phyloP scores from a whole-genome alignment of 2,888 invertebrate species.

The Odontocolon sp. region DNA sequence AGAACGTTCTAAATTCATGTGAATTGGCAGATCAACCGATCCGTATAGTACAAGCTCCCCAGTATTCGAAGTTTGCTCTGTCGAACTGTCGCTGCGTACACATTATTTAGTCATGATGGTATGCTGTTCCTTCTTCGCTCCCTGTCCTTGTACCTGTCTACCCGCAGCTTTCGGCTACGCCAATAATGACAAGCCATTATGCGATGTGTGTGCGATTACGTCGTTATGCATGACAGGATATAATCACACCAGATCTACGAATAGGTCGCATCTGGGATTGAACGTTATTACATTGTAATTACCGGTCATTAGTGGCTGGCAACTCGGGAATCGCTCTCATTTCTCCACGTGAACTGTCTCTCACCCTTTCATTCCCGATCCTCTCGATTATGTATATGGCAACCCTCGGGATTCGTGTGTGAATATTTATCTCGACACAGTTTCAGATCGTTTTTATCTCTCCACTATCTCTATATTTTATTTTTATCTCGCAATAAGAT shows the following conservation, averaged over 20 bases:
- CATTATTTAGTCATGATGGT: too few species aligned
- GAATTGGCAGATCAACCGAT: slow-evolving; percentile 3
- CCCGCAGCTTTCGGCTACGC: neutral
- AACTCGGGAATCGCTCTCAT: too few species aligned
- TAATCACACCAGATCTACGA: slow-evolving; percentile 56
- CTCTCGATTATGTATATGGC: neutral
- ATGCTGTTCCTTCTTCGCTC: slow-evolving; percentile 9
- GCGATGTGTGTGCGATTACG: slow-evolving; percentile 56
- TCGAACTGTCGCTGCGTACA: slow-evolving; percentile 1
- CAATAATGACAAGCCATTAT: slow-evolving; percentile 52
- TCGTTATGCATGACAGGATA: slow-evolving; percentile 62
- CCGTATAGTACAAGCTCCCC: neutral
- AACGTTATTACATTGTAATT: slow-evolving; percentile 61
- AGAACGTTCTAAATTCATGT: slow-evolving; percentile 8
- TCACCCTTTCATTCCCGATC: neutral
- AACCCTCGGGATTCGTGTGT: neutral
- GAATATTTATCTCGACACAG: too few species aligned
- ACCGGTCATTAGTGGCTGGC: slow-evolving; percentile 62
- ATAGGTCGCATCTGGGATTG: slow-evolving; percentile 37
- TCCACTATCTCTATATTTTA: neutral
- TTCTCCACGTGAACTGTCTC: slow-evolving; percentile 57
- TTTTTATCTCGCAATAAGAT: too few species aligned
- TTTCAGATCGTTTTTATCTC: neutral
- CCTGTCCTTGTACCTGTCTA: neutral
- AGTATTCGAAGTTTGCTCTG: slow-evolving; percentile 20